Conservation (phyloP, 1,140 invertebrate genomes). For the Pollicipes pollicipes region DNA sequence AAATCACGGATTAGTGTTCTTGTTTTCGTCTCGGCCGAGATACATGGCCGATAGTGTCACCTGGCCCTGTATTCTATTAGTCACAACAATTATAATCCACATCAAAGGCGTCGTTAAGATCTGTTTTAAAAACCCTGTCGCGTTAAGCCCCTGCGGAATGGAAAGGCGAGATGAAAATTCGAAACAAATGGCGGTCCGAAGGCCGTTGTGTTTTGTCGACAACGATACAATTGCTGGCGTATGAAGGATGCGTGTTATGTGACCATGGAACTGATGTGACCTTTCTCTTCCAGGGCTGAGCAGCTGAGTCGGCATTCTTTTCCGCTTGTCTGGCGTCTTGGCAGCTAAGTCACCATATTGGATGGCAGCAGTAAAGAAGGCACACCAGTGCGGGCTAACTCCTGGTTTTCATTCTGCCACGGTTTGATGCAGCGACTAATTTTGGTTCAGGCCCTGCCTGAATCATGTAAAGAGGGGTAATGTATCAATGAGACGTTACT, state of each 20-base stretch:
- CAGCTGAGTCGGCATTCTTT: too few species aligned
- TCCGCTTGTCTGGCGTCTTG: too few species aligned
- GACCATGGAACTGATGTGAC: too few species aligned
- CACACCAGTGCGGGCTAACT: too few species aligned
- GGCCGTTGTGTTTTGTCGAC: background rate
- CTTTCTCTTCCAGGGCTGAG: too few species aligned
- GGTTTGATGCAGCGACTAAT: too few species aligned
- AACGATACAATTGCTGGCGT: background rate
- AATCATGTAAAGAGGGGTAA: too few species aligned
- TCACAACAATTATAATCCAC: constrained; percentile 1
- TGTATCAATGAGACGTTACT: too few species aligned
- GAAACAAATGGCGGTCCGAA: background rate
- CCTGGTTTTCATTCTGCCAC: too few species aligned
- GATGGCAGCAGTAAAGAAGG: too few species aligned
- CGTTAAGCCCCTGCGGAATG: background rate
- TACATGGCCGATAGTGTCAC: background rate
- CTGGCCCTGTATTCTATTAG: background rate
- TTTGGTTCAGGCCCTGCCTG: too few species aligned
- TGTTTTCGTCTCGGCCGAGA: background rate
- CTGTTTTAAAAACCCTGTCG: background rate
- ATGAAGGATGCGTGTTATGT: background rate
- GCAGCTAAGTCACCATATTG: too few species aligned
- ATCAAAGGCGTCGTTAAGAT: background rate
- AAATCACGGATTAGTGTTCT: constrained; percentile 1
- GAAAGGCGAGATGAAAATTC: background rate